Evolutionary conservation across 1,140 invertebrate genomes (phyloP).

Genomic region (Lethrus apterus): DNA sequence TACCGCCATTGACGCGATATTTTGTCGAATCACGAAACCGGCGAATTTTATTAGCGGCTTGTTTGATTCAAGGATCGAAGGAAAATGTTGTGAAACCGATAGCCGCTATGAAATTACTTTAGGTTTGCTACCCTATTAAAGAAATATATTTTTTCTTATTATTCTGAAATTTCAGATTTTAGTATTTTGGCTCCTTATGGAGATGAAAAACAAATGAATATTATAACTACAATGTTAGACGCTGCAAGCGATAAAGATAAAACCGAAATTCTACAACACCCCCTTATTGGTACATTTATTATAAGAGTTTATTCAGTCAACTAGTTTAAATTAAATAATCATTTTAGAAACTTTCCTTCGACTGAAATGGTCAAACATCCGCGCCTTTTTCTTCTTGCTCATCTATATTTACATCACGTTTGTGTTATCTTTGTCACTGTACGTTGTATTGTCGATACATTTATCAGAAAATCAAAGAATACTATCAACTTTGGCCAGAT

Average conservation of each 20-base stretch:
- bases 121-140: not conserved
- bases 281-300: slow-evolving; percentile 24
- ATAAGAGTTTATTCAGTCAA: too few species aligned
- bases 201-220: slow-evolving; percentile 23
- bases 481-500: slow-evolving; percentile 13
- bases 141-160: too few species aligned
- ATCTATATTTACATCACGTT: slow-evolving; percentile 25
- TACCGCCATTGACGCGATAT: slow-evolving; percentile 20
- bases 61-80: slow-evolving; percentile 12
- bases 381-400: slow-evolving; percentile 27
- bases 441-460: slow-evolving; percentile 18
- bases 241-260: slow-evolving; percentile 25
- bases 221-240: slow-evolving; percentile 23
- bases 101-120: slow-evolving; percentile 6
- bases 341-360: slow-evolving; percentile 15
- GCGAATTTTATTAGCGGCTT: slow-evolving; percentile 19
- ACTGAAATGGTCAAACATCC: slow-evolving; percentile 27
- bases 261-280: slow-evolving; percentile 27
- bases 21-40: slow-evolving; percentile 15
- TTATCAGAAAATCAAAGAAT: slow-evolving; percentile 9
- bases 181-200: slow-evolving; percentile 21
- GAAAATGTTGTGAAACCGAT: slow-evolving; percentile 5
- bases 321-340: too few species aligned
- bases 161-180: slow-evolving; percentile 30
- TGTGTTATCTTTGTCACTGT: slow-evolving; percentile 23